Evolutionary conservation across 1,140 invertebrate species (phyloP).

Genomic region (Anoplolepis gracilipes): DNA sequence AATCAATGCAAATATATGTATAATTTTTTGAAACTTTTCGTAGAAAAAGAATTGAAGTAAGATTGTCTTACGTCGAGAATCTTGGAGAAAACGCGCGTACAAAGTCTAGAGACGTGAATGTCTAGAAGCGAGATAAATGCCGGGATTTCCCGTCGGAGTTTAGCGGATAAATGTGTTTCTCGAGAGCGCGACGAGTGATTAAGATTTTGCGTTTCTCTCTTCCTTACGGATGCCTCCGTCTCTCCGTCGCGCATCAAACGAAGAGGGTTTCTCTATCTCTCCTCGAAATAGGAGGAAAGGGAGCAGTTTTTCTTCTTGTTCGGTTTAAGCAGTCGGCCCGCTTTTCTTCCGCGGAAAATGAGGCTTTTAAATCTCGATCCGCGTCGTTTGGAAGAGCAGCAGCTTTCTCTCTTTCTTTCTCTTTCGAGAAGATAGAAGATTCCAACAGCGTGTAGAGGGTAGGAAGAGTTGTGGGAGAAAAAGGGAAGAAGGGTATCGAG

Average conservation of each 20-base stretch:
- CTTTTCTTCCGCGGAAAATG: conserved; percentile 65
- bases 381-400: conserved; percentile 60
- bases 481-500: conserved; percentile 28
- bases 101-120: conserved; percentile 26
- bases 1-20: too few relatives aligned
- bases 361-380: conserved; percentile 74
- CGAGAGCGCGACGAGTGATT: conserved; percentile 68
- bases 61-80: neutral
- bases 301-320: conserved; percentile 60
- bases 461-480: neutral
- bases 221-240: neutral
- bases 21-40: neutral
- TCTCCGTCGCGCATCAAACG: conserved; percentile 25
- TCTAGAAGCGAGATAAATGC: conserved; percentile 60
- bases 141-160: conserved; percentile 68
- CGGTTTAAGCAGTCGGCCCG: conserved; percentile 61
- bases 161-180: conserved; percentile 72
- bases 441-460: conserved; percentile 5
- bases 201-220: conserved; percentile 39
- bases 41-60: neutral
- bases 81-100: neutral
- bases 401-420: conserved; percentile 30
- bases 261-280: conserved; percentile 50
- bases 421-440: neutral
- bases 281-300: conserved; percentile 22